Evolutionary conservation across 2,888 invertebrate species (phyloP), one percentile per base, ranked within the genome.

Genomic region (Chymomyza procnemis): DNA sequence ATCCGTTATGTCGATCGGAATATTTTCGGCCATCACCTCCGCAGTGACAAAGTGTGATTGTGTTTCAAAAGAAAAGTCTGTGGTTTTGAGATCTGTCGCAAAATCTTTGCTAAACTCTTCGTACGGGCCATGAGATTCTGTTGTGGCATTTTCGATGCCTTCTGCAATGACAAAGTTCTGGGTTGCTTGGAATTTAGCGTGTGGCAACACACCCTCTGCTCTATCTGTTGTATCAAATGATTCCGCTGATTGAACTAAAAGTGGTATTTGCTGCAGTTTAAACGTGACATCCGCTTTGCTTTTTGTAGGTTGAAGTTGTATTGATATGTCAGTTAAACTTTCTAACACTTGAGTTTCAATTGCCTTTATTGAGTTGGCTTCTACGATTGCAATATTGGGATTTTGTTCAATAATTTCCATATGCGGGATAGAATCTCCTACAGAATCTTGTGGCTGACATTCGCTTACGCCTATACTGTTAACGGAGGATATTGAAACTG

Each of bases 111-210:
- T 79, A 21, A 94, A 91, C 60, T 93, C 93, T 2, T 92, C 90
- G 90, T 94, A 94, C 61, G 94, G 94, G 65, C 94, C 92, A 86
- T 95, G 94, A 18, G 93, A 90, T 79, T 94, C 94, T 3, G 93
- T 92, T 26, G 93, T 91, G 61, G 92, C 93, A 58, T 94, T 93
- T 30, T 93, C 91, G 41, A 96, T 86, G 74, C 93, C 92, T 71
- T 93, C 91, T 52, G 92, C 91, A 30, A 93, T 92, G n/a, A 90
- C 88, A 19, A 91, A 89, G 54, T 88, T 85, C 69, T 92, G 91
- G 6, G 91, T 91, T 4, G 91, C 88, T 77, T 88, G 67, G 22
- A 64, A 46, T 9, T 74, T 50, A 14, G 63, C 9, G 12, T 60
- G 21, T 0, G 71, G 72, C 1, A 56, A 21, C 16, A 67, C 78